A percentile compares a stretch with the other conserved stretches of the same genome.
Conservation (phyloP, 2,888 invertebrate genomes). For the Tipula lateralis region DNA sequence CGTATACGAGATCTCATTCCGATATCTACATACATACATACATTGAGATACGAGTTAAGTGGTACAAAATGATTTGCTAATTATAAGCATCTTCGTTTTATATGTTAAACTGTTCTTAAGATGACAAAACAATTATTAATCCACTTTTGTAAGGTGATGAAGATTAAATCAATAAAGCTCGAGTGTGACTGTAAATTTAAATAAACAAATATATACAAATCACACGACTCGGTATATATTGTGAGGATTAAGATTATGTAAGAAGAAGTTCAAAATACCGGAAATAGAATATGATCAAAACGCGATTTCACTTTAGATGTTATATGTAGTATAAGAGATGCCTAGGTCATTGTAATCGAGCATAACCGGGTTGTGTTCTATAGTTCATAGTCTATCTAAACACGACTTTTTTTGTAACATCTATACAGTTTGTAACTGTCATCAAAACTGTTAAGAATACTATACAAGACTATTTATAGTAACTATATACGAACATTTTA, state of each 20-base stretch:
- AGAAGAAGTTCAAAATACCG: background rate
- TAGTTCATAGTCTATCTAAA: background rate
- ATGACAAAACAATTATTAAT: conserved; percentile 24
- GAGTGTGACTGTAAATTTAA: background rate
- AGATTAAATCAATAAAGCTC: background rate
- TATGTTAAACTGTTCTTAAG: background rate
- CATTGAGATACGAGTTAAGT: background rate
- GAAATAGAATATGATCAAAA: background rate
- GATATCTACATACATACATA: background rate
- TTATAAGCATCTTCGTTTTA: too few species aligned
- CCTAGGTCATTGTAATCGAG: background rate
- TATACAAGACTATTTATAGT: too few species aligned
- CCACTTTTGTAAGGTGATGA: conserved; percentile 1
- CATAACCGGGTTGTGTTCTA: background rate
- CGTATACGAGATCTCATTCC: too few species aligned
- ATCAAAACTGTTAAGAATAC: too few species aligned
- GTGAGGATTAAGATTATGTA: background rate
- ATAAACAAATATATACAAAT: background rate
- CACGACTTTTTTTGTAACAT: background rate
- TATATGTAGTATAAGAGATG: background rate
- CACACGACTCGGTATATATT: background rate
- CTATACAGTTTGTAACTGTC: too few species aligned
- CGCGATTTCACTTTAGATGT: background rate
- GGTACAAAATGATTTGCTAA: conserved; percentile 7
- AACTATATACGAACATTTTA: too few species aligned